These are phyloP conservation scores for Aphaenogaster floridana DNA, from an alignment of 1,140 invertebrate genomes.

Conservation along the genomic window DNA sequence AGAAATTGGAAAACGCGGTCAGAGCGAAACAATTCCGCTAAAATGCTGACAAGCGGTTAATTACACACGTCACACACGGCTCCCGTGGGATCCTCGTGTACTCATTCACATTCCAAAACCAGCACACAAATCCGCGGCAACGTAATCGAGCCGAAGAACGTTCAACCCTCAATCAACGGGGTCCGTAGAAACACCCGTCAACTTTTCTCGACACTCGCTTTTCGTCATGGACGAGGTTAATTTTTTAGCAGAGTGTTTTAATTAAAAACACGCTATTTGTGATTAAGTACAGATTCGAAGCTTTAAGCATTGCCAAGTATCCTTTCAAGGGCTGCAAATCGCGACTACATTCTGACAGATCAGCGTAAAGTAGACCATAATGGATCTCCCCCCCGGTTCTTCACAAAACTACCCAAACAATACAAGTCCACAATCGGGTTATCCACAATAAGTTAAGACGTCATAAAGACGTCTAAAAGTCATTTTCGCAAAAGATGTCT, in stretches of 20 bases:
- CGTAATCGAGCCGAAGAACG: not conserved
- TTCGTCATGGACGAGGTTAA: not conserved
- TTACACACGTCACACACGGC: conserved; percentile 28
- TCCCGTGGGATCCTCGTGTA: not conserved
- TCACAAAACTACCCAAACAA: not conserved
- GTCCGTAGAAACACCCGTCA: not conserved
- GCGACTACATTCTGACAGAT: not conserved
- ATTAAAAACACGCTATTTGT: not conserved
- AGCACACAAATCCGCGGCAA: not conserved
- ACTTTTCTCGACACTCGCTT: not conserved
- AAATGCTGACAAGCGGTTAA: conserved; percentile 51
- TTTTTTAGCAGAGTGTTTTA: not conserved
- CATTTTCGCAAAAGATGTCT: too few species aligned
- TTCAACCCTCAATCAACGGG: not conserved
- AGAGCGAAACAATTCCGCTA: conserved; percentile 5
- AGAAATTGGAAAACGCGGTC: not conserved
- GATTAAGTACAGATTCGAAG: not conserved
- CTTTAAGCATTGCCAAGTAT: not conserved
- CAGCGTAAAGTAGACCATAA: not conserved
- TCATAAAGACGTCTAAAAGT: too few species aligned
- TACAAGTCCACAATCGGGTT: too few species aligned
- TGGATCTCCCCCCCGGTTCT: not conserved
- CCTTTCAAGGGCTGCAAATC: too few species aligned
- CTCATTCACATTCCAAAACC: conserved; percentile 3
- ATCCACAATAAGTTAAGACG: too few species aligned